A percentile compares a stretch with the other conserved stretches of the same genome.
Conservation (phyloP, 1,140 invertebrate species). For the Steinernema khuongi region DNA sequence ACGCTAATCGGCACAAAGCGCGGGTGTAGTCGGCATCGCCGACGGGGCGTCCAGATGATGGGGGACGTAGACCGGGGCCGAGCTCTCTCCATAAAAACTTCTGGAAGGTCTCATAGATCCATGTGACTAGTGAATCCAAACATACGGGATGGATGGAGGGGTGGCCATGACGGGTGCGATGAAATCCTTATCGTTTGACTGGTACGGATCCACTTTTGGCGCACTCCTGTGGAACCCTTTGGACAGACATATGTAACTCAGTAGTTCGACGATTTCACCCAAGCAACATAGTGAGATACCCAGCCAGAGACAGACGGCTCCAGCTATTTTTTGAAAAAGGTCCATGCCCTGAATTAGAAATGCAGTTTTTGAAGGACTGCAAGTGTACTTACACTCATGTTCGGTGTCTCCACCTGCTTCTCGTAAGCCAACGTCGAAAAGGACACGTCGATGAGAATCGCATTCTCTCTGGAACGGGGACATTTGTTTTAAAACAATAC, state of each 20-base stretch:
- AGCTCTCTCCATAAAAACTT: neutral
- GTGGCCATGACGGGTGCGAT: neutral
- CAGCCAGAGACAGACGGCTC: slow-evolving; percentile 4
- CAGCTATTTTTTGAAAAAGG: slow-evolving; percentile 14
- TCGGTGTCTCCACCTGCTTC: neutral
- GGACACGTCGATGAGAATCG: neutral
- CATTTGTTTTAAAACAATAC: neutral
- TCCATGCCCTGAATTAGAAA: neutral
- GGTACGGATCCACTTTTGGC: neutral
- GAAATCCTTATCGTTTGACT: neutral
- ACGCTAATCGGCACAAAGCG: neutral
- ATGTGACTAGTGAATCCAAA: too few species aligned
- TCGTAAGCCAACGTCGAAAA: slow-evolving; percentile 13
- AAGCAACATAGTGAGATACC: slow-evolving; percentile 1
- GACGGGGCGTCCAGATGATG: neutral
- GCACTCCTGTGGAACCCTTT: neutral
- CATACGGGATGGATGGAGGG: neutral
- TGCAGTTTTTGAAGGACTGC: neutral
- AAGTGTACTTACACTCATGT: slow-evolving; percentile 12
- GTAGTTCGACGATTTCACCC: neutral
- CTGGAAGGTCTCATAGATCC: too few species aligned
- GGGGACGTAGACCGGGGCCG: slow-evolving; percentile 2
- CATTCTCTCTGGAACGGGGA: slow-evolving; percentile 14
- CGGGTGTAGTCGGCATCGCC: neutral
- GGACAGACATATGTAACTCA: neutral